phyloP scores from a whole-genome alignment of 2,113 vertebrate species.

The Menura novaehollandiae region DNA sequence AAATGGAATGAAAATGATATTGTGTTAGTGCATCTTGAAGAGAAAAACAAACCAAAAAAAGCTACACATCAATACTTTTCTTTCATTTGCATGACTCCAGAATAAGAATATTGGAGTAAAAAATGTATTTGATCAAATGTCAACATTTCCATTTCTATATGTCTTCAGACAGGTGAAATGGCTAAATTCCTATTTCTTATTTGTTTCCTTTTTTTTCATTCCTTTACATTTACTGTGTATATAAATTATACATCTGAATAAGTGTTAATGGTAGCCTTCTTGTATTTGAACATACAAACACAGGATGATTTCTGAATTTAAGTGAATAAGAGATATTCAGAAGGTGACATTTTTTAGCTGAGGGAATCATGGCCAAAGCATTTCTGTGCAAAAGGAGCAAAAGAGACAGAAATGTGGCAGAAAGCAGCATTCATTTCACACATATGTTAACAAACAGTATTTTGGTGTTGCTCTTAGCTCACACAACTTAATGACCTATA shows the following conservation, averaged over 20 bases:
- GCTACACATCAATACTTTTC: background rate
- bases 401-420: background rate
- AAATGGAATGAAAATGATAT: background rate
- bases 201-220: background rate
- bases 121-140: background rate
- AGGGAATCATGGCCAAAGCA: background rate
- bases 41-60: background rate
- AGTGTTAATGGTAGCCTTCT: background rate
- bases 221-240: background rate
- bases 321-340: background rate
- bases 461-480: background rate
- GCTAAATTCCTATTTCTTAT: background rate
- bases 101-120: background rate
- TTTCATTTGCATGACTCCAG: background rate
- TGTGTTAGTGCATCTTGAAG: background rate
- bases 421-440: background rate
- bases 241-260: background rate
- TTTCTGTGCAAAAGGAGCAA: background rate
- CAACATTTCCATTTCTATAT: background rate
- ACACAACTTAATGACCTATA: background rate
- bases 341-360: background rate
- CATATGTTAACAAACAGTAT: background rate
- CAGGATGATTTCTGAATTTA: background rate
- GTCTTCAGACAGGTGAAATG: background rate
- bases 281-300: background rate